phyloP scores from a whole-genome alignment of 2,888 invertebrate genomes.

The Chrysolina haemoptera region DNA sequence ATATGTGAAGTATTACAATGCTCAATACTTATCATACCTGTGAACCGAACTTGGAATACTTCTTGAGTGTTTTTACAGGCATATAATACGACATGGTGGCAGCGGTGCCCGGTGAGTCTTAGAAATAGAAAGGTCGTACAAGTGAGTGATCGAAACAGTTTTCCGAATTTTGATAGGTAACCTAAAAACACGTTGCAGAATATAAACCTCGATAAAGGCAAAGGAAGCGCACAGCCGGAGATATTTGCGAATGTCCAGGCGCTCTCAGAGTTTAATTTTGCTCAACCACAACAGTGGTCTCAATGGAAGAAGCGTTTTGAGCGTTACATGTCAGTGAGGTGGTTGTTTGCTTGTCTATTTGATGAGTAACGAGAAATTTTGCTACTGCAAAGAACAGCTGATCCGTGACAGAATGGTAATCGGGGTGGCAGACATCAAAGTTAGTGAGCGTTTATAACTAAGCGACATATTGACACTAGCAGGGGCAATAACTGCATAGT shows the following conservation, averaged over 20 bases:
- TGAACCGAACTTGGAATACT: too few species aligned
- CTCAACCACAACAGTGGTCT: conserved; percentile 2
- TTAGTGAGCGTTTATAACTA: conserved; percentile 21
- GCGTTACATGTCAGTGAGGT: too few species aligned
- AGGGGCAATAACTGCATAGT: conserved; percentile 30
- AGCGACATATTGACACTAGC: conserved; percentile 22
- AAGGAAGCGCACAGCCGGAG: neutral
- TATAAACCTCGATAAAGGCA: neutral
- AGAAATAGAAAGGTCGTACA: neutral
- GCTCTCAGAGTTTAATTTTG: neutral
- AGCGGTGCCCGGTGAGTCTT: neutral
- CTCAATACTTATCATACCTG: too few species aligned
- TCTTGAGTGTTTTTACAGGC: neutral
- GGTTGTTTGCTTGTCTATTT: conserved; percentile 5
- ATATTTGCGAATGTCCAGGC: conserved; percentile 16
- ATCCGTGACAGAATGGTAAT: conserved; percentile 29
- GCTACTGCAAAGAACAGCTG: conserved; percentile 17
- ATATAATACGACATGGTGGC: conserved; percentile 1
- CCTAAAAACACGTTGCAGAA: neutral
- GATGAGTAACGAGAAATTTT: neutral
- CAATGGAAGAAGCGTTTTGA: too few species aligned
- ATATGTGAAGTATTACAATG: too few species aligned
- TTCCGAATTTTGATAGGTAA: neutral
- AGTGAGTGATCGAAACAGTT: neutral
- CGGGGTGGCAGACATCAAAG: conserved; percentile 23